These are phyloP conservation scores for Thera obeliscata DNA, from an alignment of 2,888 invertebrate genomes.

Conservation along the genomic window DNA sequence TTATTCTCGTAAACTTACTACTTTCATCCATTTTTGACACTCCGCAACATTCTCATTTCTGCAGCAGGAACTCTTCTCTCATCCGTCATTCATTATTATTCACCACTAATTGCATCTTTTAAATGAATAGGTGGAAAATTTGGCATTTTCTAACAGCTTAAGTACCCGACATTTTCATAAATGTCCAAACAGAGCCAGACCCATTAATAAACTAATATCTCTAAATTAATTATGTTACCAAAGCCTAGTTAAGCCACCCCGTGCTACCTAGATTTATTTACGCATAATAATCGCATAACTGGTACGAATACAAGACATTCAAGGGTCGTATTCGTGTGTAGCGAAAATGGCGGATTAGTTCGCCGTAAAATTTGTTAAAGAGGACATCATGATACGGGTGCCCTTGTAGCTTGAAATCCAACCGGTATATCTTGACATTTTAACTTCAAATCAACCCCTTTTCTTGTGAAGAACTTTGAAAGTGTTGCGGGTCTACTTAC, in stretches of 20 bases:
- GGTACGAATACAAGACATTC: constrained; percentile 74
- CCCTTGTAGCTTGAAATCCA: constrained; percentile 58
- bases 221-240: constrained; percentile 68
- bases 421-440: constrained; percentile 54
- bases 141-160: background rate
- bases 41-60: no score
- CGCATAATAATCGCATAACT: constrained; percentile 77
- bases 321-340: constrained; percentile 63
- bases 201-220: constrained; percentile 58
- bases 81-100: no score
- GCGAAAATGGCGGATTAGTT: constrained; percentile 78
- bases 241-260: constrained; percentile 63
- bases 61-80: no score
- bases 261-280: constrained; percentile 77
- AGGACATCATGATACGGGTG: constrained; percentile 72
- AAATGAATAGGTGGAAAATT: no score
- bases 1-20: no score
- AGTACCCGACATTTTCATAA: constrained; percentile 9
- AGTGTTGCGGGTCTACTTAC: constrained; percentile 39
- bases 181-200: constrained; percentile 43
- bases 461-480: background rate
- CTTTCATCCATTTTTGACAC: no score
- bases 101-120: no score
- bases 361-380: constrained; percentile 82
- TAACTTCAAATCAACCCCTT: constrained; percentile 5